These are phyloP conservation scores for Mungos mungo DNA, from an alignment of 2,113 vertebrate genomes.

Conservation along the genomic window DNA sequence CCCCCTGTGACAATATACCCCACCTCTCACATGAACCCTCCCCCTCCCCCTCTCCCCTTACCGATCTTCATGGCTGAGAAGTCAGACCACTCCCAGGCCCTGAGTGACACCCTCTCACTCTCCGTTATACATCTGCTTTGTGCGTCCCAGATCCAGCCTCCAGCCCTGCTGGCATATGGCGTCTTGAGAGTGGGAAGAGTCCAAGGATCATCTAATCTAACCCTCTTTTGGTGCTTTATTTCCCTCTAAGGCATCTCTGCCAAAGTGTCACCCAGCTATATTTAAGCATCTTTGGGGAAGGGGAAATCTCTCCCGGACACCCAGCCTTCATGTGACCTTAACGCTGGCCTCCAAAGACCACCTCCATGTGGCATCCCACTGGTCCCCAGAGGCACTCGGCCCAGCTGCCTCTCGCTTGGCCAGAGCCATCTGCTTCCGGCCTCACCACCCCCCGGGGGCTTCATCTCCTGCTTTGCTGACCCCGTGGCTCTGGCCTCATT, in stretches of 20 bases:
- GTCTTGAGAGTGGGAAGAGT: not conserved
- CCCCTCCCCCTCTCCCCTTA: rapidly evolving
- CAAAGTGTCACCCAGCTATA: not conserved
- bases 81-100: not conserved
- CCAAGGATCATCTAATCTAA: not conserved
- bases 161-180: not conserved
- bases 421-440: not conserved
- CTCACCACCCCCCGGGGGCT: not conserved
- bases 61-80: not conserved
- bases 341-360: not conserved
- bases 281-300: not conserved
- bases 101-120: not conserved
- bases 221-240: not conserved
- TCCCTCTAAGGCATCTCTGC: not conserved
- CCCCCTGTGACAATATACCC: not conserved
- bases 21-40: not conserved
- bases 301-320: not conserved
- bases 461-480: not conserved
- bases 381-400: not conserved
- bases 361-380: not conserved
- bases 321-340: not conserved
- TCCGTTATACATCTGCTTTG: not conserved
- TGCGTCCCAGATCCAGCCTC: not conserved
- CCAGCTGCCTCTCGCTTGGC: not conserved
- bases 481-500: not conserved